Evolutionary conservation across 1,140 invertebrate species (phyloP), one percentile per base, ranked within the genome.

Genomic region (Matsumurasca onukii): DNA sequence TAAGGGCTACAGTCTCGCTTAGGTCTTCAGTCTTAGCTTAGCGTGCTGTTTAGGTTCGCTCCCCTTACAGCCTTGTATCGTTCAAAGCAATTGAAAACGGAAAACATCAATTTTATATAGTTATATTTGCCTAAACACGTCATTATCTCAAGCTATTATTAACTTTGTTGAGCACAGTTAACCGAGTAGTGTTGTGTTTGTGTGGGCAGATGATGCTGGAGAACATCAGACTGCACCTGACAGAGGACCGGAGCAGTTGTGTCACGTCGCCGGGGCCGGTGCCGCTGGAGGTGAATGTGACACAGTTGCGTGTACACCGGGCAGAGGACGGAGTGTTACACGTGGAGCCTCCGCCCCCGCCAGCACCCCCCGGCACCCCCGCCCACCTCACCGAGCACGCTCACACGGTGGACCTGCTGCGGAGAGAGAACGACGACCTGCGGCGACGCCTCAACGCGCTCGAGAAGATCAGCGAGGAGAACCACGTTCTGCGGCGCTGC

Each of bases 251-350:
- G 86, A 89, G 1, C 86, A 64, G 85, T 31, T 93, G 91, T 74
- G 90, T 93, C 73, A 91, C 90, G n/a, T 91, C 90, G 1, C 91
- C 91, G 3, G 89, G 90, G 0, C 86, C 90, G 1, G 82, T 91
- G 57, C 92, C 93, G 0, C 82, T 93, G n/a, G 87, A 93, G 81
- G 73, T 95, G 24, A 59, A 59, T 24, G 39, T 85, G 25, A 85
- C 87, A 13, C 84, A 86, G 27, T 79, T 95, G 39, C 84, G 82
- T 22, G 81, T 95, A 70, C 82, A 79, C 15, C 81, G 93, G 68
- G 88, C 88, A 68, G 78, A 78, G 15, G 83, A 84, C 66, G 93
- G 93, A 2, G 80, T 92, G 0, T 86, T 95, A 48, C 83, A 87
- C 68, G 84, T 96, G 25, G 85, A 90, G 67, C 89, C 89, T 15